A percentile compares a stretch with the other conserved stretches of the same genome.
Conservation (phyloP, 2,888 invertebrate species). For the Alviniconcha strummeri region DNA sequence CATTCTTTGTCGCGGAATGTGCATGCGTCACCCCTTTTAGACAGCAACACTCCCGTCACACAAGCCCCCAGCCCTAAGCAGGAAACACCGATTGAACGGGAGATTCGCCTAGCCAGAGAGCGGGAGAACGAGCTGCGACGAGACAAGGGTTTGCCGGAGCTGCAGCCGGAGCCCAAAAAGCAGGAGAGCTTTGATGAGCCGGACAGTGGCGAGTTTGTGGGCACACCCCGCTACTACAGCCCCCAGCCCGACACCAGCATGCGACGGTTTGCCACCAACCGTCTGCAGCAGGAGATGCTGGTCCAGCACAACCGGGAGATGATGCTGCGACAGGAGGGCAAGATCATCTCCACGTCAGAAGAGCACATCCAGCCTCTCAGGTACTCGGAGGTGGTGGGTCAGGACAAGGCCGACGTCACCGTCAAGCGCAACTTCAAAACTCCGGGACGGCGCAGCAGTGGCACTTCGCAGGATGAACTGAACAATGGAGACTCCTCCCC, state of each 20-base stretch:
- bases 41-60: constrained; percentile 10
- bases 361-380: constrained; percentile 76
- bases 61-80: constrained; percentile 28
- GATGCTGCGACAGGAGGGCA: constrained; percentile 82
- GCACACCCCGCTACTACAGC: neutral
- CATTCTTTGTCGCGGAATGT: neutral
- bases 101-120: constrained; percentile 76
- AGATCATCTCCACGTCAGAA: constrained; percentile 77
- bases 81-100: constrained; percentile 77
- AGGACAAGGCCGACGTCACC: constrained; percentile 44
- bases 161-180: constrained; percentile 44
- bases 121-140: constrained; percentile 75
- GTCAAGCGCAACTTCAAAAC: constrained; percentile 61
- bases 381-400: constrained; percentile 58
- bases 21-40: neutral
- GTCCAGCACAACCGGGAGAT: constrained; percentile 89
- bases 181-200: constrained; percentile 61
- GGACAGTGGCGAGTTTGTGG: constrained; percentile 23
- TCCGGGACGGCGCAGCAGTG: constrained; percentile 37
- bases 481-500: constrained; percentile 26
- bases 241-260: constrained; percentile 48
- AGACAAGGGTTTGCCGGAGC: constrained; percentile 65
- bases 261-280: constrained; percentile 75
- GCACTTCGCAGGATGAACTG: constrained; percentile 14
- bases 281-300: constrained; percentile 92